Base-by-base conservation (phyloP, 1,140 invertebrate genomes). In the Dendrolimus kikuchii region DNA sequence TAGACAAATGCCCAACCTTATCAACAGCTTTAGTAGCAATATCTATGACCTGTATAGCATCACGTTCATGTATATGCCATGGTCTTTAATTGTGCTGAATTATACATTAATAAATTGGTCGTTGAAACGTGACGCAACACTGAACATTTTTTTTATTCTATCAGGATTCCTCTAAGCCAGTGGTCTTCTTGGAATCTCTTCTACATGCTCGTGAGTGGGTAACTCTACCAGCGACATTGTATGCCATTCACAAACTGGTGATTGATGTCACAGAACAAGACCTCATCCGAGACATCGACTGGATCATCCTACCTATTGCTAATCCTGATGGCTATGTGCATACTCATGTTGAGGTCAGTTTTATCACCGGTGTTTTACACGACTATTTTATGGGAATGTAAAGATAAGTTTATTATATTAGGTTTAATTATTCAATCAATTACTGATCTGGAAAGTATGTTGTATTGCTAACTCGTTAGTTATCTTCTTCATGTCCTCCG, bases 161-260 rank as follows among this genome's bases (percentile, higher is more conserved):
- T 7, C 59, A 61, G 59, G 64, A 66, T 49, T 37, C 49, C 0
- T 59, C 51, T 7, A 77, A 77, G 47, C 68, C 72, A 5, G 50
- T 75, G 1, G 61, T 77, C 6, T 59, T 71, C 36, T 51, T 77
- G 7, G 70, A 77, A 53, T 9, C 91, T 81, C 88, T 90, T 81
- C 45, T 92, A 82, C 74, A 90, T 70, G 89, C 90, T n/a, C 75
- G 90, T 4, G 91, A 92, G 71, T 94, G 93, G 93, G 89, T 94
- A 6, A 86, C 91, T 1, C 90, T 92, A 8, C 87, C 92, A 0
- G 89, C 89, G 2, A 88, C 91, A 0, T 78, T 93, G 0, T 93
- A 91, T 62, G 89, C 92, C 38, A 90, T 93, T 23, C 85, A 92
- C 49, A 89, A 92, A 55, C 73, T 93, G 23, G 89, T 92, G 46